Base-by-base conservation (phyloP, 2,113 vertebrate species). In the Sakesphorus luctuosus region DNA sequence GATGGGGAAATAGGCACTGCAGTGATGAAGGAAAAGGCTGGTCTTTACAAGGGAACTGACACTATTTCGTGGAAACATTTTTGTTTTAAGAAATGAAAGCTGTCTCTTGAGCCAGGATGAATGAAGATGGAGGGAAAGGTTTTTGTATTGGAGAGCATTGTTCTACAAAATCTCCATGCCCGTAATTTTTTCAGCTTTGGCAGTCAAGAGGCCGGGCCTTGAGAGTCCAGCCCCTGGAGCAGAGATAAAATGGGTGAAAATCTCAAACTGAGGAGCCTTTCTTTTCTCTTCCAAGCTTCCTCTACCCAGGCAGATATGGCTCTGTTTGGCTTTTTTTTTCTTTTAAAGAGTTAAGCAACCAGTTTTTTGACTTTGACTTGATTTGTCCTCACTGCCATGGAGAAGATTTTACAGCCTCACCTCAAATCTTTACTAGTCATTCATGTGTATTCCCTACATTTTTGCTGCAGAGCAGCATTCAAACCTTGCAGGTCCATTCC, bases 161-260 rank as follows among this genome's bases (percentile, higher is more conserved):
- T 80, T 46, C 88, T 62, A 11, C 1, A 8, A 83, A 93, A 74
- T 50, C 11, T 69, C 31, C 49, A 24, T 76, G 35, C 7, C 36
- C 40, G 72, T 82, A 72, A 50, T 91, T 75, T 85, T 91, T 87
- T 91, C 26, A n/a, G n/a, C 61, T 93, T 85, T 66, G 49, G n/a
- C 38, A 65, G 53, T 49, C 62, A 82, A 89, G 36, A 76, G 31
- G 19, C 15, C 85, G 23, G 10, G 20, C 80, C 28, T n/a, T 72
- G 31, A 29, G 49, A 82, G 49, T 74, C 46, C 50, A 55, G 9
- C 7, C 15, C 23, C 13, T 18, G 19, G 46, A 88, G 50, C 7
- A 90, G 46, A 85, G 61, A 73, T 76, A 69, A 79, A 96, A 90
- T 76, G 31, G 28, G 23, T 46, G 28, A 50, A 93, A 88, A 84